Evolutionary conservation across 2,797 vertebrate genomes (phyloP).

Genomic region (Schizothorax lantsangensis): DNA sequence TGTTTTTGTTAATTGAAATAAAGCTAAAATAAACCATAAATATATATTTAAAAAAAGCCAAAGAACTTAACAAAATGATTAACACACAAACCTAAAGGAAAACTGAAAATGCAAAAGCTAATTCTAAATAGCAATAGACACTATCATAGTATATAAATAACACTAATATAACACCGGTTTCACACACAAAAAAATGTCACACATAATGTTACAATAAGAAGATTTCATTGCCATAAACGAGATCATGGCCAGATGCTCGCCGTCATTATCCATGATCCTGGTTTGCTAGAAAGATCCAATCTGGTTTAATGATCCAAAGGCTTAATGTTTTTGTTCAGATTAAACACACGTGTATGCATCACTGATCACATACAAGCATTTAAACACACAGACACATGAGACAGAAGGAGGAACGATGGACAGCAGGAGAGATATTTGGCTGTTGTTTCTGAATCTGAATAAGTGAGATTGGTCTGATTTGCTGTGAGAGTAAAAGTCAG

Average conservation of each 20-base stretch:
- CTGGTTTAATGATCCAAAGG: neutral
- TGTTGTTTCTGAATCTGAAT: neutral
- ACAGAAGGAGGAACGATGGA: neutral
- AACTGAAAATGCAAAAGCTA: neutral
- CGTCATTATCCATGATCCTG: slow-evolving; percentile 10
- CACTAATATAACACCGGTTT: neutral
- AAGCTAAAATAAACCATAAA: too few relatives aligned
- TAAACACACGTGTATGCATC: neutral
- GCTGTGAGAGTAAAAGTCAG: slow-evolving; percentile 24
- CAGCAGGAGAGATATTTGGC: neutral
- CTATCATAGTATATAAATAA: neutral
- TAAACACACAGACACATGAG: neutral
- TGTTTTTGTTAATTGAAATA: too few relatives aligned
- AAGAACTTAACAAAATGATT: neutral
- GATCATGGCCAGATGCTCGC: neutral
- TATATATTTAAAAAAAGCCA: neutral
- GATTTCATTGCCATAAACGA: neutral
- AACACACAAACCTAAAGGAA: neutral
- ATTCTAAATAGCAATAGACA: neutral
- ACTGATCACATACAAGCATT: neutral
- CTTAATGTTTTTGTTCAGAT: neutral
- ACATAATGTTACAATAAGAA: neutral
- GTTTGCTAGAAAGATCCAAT: neutral
- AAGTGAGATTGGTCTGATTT: slow-evolving; percentile 38
- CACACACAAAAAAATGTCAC: neutral